Evolutionary conservation across 1,140 invertebrate genomes (phyloP).

Genomic region (Temnothorax nylanderi): DNA sequence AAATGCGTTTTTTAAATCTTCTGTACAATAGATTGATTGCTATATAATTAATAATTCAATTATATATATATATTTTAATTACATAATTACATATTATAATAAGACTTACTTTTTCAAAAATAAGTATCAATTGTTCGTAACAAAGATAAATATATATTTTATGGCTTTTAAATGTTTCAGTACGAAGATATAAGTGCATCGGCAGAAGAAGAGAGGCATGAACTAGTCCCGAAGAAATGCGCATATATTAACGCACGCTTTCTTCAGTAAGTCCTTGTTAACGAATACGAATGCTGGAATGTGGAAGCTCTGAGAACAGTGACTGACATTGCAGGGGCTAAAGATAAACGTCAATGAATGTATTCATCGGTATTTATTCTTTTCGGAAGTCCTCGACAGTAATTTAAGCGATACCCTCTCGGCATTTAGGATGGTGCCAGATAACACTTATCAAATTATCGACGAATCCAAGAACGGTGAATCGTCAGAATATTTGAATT

Average conservation of each 20-base stretch:
- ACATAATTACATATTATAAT: background rate
- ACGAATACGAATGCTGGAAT: constrained; percentile 47
- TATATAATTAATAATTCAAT: background rate
- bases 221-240: constrained; percentile 48
- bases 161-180: background rate
- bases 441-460: constrained; percentile 13
- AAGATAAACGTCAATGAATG: constrained; percentile 52
- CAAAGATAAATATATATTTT: constrained; percentile 9
- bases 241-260: constrained; percentile 4
- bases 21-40: background rate
- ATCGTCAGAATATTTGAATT: background rate
- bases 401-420: constrained; percentile 21
- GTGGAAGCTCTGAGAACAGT: constrained; percentile 32
- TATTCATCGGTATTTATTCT: constrained; percentile 41
- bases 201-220: background rate
- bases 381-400: constrained; percentile 18
- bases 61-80: background rate
- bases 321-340: background rate
- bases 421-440: background rate
- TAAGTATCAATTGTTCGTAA: background rate
- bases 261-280: constrained; percentile 48
- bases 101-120: background rate
- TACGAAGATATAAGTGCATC: background rate
- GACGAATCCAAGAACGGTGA: background rate
- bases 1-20: background rate